These are phyloP conservation scores for Rallus crepitans DNA, from an alignment of 2,797 vertebrate species.

Conservation along the genomic window DNA sequence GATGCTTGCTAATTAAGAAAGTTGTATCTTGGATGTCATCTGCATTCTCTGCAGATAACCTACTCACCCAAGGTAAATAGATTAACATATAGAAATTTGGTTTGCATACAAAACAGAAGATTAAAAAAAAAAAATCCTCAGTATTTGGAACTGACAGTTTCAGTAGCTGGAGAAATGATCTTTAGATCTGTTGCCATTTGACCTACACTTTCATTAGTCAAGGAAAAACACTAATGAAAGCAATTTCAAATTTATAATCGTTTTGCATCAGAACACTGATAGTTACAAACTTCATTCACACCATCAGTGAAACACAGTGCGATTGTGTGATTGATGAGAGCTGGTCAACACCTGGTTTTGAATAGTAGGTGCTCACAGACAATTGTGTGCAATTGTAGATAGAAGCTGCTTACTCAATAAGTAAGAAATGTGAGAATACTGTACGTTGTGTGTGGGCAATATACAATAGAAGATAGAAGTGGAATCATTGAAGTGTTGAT, in stretches of 20 bases:
- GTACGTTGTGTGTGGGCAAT: background rate
- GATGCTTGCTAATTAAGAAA: background rate
- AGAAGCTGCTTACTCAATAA: background rate
- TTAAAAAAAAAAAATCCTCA: constrained; percentile 13
- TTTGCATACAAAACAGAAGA: background rate
- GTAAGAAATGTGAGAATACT: background rate
- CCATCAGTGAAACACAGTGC: background rate
- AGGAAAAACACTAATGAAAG: background rate
- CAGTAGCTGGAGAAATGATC: background rate
- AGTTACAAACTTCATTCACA: background rate
- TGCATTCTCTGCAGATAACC: background rate
- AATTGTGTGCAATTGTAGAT: background rate
- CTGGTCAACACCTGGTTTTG: background rate
- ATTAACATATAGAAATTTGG: background rate
- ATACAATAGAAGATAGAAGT: background rate
- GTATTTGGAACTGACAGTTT: background rate
- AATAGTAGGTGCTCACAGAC: background rate
- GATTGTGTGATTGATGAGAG: background rate
- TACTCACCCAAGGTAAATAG: background rate
- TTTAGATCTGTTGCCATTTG: background rate
- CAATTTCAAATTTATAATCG: background rate
- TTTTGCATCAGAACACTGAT: background rate
- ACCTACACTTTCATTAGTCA: background rate
- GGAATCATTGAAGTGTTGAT: background rate
- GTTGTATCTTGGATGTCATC: background rate